A percentile compares a stretch with the other conserved stretches of the same genome.
phyloP scores from a whole-genome alignment of 2,113 vertebrate species.

The Boulengeromyrus knoepffleri region DNA sequence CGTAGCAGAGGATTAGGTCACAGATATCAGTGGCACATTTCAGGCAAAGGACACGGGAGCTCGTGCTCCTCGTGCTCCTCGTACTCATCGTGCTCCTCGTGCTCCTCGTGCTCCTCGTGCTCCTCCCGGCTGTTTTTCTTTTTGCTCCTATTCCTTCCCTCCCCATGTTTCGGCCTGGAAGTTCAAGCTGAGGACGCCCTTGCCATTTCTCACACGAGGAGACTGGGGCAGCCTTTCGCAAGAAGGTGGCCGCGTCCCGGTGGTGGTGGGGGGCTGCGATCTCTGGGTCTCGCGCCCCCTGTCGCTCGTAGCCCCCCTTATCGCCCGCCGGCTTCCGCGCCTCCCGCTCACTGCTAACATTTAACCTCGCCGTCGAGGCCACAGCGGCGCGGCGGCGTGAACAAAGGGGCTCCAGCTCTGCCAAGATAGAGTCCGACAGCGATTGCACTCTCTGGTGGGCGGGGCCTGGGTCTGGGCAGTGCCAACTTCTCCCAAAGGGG shows the following conservation, averaged over 20 bases:
- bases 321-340: constrained; percentile 6
- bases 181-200: not conserved
- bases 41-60: not conserved
- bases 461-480: not conserved
- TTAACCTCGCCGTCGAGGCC: not conserved
- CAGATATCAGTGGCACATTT: not conserved
- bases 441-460: not conserved
- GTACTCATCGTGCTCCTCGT: no score
- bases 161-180: constrained; percentile 2
- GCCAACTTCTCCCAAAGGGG: not conserved
- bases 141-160: not conserved
- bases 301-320: constrained; percentile 14
- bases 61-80: not conserved
- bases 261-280: not conserved
- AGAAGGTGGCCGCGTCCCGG: not conserved
- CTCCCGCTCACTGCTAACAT: constrained; percentile 2
- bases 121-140: not conserved
- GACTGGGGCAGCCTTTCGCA: not conserved
- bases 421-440: not conserved
- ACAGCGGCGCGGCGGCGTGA: not conserved
- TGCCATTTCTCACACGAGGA: not conserved
- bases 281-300: constrained; percentile 12
- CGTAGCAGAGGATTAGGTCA: not conserved
- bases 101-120: not conserved
- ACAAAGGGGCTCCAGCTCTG: no score